Base-by-base conservation (phyloP, 2,797 vertebrate genomes). In the Paedocypris micromegethes region DNA sequence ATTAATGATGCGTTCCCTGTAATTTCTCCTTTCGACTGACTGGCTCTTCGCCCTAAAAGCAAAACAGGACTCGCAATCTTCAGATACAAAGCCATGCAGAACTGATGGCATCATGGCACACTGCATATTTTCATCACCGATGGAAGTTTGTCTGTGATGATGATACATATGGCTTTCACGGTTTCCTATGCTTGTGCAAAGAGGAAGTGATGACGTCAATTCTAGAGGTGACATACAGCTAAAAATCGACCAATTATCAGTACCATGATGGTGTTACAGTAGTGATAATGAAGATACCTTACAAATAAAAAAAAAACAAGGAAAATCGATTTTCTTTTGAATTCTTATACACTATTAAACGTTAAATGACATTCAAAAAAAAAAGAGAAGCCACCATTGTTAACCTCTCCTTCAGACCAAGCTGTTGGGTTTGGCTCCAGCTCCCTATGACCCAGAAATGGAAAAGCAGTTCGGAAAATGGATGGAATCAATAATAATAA, bases 1-100 rank as follows among this genome's bases (percentile, higher is more conserved):
- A 77, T 72, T 78, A 82, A 76, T 72, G 64, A 74, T 52, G 64
- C 75, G 58, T 73, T 68, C 68, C 57, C 62, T 61, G 73, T 75
- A 70, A 76, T 74, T 75, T 77, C 74, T 58, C 59, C 52, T 53
- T 70, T 56, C 67, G 41, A 65, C 43, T 52, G 66, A 64, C 54
- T 66, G 43, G 47, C 55, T 64, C 37, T 42, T 56, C 57, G 63
- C 9, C 40, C 49, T 51, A 57, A 71, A 61, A 64, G 58, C 8
- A 56, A 48, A 40, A 6, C 43, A 72, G 44, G 38, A 64, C 48
- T 72, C 43, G 4, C 52, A 55, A 46, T 53, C 41, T 62, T 58
- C 49, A 71, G 51, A 45, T 5, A 68, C 56, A 58, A 75, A 45
- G 37, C n/a, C 56, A 66, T 67, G 42, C 53, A 67, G 51, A 60